Evolutionary conservation across 2,888 invertebrate genomes (phyloP), one percentile per base, ranked within the genome.

Genomic region (Harpagoxenus sublaevis): DNA sequence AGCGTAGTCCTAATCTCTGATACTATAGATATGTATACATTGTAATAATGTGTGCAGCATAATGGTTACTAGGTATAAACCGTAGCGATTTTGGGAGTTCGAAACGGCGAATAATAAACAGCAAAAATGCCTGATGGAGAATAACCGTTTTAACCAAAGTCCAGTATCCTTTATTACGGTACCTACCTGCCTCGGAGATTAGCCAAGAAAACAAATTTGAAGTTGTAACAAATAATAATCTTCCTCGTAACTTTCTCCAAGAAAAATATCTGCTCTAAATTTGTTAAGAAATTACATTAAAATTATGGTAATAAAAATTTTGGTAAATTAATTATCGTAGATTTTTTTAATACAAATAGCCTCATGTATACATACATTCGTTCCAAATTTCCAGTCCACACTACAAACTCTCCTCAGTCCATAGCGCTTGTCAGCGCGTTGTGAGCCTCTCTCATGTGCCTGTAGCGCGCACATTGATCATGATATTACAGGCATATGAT

Each of bases 111-210:
- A 18, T 71, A 35, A 66, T 74, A n/a, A n/a, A n/a, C 42, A 51
- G n/a, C 28, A 63, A 51, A 57, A 68, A 81, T 82, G 65, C 35
- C 23, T 84, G 35, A 45, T 28, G 18, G 35, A 51, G 78, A 78
- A 82, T 84, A 85, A 65, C 53, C n/a, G 51, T 51, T 55, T 39
- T 55, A 55, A 83, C 79, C 71, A 75, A 87, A 87, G 65, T 83
- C 83, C 74, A 71, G 0, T 23, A 23, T 23, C 23, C 23, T 23
- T 23, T 23, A 23, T 23, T 23, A 23, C 23, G 23, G 23, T 23
- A 23, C 23, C 23, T 23, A 23, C 23, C 23, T 23, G 23, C 23
- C 23, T 0, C 23, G 23, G 23, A 23, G 23, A 23, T 23, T 23
- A 23, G 23, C 23, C 23, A 23, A 23, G 23, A 23, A 23, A 23